Evolutionary conservation across 1,140 invertebrate genomes (phyloP).

Genomic region (Muscidifurax raptorellus): DNA sequence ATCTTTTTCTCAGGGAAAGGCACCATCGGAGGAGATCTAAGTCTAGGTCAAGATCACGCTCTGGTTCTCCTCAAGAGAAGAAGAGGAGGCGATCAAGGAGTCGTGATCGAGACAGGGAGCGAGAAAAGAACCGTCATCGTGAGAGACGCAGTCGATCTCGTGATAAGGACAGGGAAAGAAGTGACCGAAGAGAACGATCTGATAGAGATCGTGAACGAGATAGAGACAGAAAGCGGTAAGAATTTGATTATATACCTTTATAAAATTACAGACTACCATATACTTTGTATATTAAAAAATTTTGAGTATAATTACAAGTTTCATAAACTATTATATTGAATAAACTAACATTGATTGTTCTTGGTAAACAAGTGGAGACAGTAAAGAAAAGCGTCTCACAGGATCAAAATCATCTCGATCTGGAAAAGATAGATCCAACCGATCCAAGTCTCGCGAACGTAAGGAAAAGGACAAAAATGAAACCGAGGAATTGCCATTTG

Average conservation of each 20-base stretch:
- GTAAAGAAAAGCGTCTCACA: constrained; percentile 75
- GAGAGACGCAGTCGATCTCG: constrained; percentile 60
- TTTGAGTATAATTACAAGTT: not conserved
- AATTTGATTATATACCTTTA: not conserved
- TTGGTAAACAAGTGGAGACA: constrained; percentile 71
- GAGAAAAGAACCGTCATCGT: constrained; percentile 68
- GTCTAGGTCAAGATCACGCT: constrained; percentile 73
- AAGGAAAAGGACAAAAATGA: constrained; percentile 79
- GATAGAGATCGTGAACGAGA: constrained; percentile 70
- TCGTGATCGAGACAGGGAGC: constrained; percentile 77
- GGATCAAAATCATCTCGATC: constrained; percentile 73
- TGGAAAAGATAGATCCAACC: constrained; percentile 71
- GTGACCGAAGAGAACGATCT: constrained; percentile 75
- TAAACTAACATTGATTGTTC: constrained; percentile 61
- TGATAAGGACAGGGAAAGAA: constrained; percentile 64
- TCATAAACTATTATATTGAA: constrained; percentile 43
- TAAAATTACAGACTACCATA: not conserved
- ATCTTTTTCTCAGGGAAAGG: constrained; percentile 63
- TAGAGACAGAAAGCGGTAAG: constrained; percentile 65
- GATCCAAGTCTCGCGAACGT: constrained; percentile 72
- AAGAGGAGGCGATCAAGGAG: constrained; percentile 81
- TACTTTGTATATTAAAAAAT: not conserved
- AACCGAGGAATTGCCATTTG: constrained; percentile 78
- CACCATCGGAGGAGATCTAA: constrained; percentile 71
- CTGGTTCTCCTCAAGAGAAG: constrained; percentile 76